Evolutionary conservation across 2,113 vertebrate species (phyloP), one percentile per base, ranked within the genome.

Genomic region (Tragulus kanchil): DNA sequence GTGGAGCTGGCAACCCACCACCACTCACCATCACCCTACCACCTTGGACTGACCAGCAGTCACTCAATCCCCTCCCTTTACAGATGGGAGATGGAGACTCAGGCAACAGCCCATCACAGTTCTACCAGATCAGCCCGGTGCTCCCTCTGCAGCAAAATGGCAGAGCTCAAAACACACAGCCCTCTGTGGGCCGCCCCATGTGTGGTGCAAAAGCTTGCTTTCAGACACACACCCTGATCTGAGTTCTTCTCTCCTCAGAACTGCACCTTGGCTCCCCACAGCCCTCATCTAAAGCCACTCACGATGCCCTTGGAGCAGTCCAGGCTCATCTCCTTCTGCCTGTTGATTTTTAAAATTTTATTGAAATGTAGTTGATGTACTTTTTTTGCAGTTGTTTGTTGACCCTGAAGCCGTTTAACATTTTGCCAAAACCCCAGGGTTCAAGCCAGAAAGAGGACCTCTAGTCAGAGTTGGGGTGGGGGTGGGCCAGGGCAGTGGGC

Each of bases 401-500:
- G n/a, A 21, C 92, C 93, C 92, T 52, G 56, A 45, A 89, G 92
- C 92, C 85, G 54, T 85, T 67, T 86, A 77, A 19, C 42, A 36
- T 50, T 86, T 82, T 92, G 96, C 94, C 96, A 71, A 56, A 95
- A 87, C 52, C 90, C 90, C 52, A 8, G 75, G 21, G 45, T 90
- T 54, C 0, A 0, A 81, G 95, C 93, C 95, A 92, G 90, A 77
- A 71, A 45, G 91, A 82, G 73, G 95, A 94, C 93, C 92, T 93
- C 23, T 19, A 1, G 94, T 25, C 10, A n/a, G 95, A 75, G 50
- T 0, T 42, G 65, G 90, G 71, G 26, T 0, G 26, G 36, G 61
- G 73, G 58, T 0, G 78, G 61, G 62, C 3, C 1, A 36, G 52
- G 95, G 87, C 64, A 3, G 94, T 87, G 98, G 86, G 98, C 83